Percentiles rank a stretch among this genome's conserved stretches.
Evolutionary conservation across 92 coral and sea anemone species (phyloP).

Genomic region (Hydrozoanthus gracilis): DNA sequence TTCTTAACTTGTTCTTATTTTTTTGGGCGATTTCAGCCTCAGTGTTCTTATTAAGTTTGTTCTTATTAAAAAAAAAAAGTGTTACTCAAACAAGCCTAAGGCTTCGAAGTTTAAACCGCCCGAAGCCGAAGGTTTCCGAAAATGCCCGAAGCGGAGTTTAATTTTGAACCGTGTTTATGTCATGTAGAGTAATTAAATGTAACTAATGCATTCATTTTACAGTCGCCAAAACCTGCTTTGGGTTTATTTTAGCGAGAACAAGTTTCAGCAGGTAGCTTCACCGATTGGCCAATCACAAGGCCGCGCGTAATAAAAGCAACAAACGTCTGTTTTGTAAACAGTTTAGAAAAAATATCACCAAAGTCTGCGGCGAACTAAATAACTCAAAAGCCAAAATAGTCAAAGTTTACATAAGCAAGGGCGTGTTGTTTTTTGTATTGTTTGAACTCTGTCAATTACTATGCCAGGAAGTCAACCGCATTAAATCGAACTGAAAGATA

Average conservation of each 20-base stretch:
- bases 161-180: not conserved
- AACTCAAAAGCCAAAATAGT: slow-evolving; percentile 1
- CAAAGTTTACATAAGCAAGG: slow-evolving; percentile 21
- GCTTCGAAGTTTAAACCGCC: too few relatives aligned
- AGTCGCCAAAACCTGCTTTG: not conserved
- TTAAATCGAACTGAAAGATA: not conserved
- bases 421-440: slow-evolving; percentile 4
- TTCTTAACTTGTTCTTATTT: too few relatives aligned
- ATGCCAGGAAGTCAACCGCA: not conserved
- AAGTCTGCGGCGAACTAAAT: not conserved
- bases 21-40: too few relatives aligned
- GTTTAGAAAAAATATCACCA: not conserved
- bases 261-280: slow-evolving; percentile 7
- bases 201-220: not conserved
- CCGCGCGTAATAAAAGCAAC: not conserved
- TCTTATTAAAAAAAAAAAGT: too few relatives aligned
- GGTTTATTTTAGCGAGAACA: not conserved
- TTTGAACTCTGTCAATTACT: not conserved
- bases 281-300: not conserved
- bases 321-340: slow-evolving; percentile 26
- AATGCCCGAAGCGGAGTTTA: too few relatives aligned
- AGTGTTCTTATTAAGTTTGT: too few relatives aligned
- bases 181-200: not conserved
- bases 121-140: too few relatives aligned
- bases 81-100: too few relatives aligned